Evolutionary conservation across 2,797 vertebrate species (phyloP).

Genomic region (Thripadectes ignobilis): DNA sequence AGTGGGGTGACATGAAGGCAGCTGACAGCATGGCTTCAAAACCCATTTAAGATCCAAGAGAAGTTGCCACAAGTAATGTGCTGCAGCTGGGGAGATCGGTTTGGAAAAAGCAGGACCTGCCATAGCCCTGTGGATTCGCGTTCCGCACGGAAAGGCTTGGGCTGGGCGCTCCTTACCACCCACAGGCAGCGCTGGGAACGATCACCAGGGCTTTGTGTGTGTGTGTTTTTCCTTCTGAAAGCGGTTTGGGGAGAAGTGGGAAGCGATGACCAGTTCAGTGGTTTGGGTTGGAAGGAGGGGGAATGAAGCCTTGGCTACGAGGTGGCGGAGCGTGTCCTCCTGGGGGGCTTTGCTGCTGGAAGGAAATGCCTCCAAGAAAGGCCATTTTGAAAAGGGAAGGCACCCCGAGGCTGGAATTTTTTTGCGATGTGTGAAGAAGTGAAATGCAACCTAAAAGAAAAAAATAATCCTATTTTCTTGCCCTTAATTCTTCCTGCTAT

Average conservation of each 20-base stretch:
- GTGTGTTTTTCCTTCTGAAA: slow-evolving; percentile 23
- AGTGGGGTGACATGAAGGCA: slow-evolving; percentile 78
- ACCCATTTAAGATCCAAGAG: slow-evolving; percentile 77
- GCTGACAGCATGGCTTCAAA: slow-evolving; percentile 80
- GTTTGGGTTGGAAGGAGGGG: slow-evolving; percentile 30
- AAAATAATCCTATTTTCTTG: not conserved
- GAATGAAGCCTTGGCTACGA: not conserved
- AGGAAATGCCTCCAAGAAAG: not conserved
- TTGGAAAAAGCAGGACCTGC: slow-evolving; percentile 69
- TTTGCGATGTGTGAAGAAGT: rapidly evolving
- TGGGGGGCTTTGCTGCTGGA: not conserved
- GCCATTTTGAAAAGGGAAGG: not conserved
- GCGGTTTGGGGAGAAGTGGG: slow-evolving; percentile 33
- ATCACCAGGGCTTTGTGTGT: not conserved
- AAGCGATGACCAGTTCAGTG: slow-evolving; percentile 1
- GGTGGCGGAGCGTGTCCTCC: not conserved
- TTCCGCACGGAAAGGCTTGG: slow-evolving; percentile 19
- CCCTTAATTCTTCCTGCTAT: not conserved
- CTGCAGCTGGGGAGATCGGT: slow-evolving; percentile 77
- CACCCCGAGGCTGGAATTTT: not conserved
- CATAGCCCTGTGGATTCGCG: slow-evolving; percentile 48
- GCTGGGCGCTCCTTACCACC: slow-evolving; percentile 17
- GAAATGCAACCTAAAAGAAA: not conserved
- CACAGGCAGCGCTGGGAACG: slow-evolving; percentile 41
- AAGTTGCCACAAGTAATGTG: slow-evolving; percentile 74